phyloP scores from a whole-genome alignment of 1,140 invertebrate genomes.

The Anastrepha ludens region DNA sequence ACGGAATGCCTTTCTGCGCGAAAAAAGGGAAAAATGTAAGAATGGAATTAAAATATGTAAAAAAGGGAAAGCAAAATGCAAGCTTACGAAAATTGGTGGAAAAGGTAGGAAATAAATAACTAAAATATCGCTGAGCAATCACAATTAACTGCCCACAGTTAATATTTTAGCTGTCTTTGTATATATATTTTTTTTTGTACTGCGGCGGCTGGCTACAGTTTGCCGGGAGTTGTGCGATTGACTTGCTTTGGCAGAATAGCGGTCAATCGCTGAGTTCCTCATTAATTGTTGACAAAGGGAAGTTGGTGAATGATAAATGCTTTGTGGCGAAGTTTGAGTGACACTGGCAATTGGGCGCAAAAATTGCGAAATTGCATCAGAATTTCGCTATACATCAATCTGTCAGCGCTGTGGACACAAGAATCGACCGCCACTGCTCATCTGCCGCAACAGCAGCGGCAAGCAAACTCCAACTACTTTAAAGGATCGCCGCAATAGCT shows the following conservation, averaged over 20 bases:
- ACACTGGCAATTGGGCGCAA: not conserved
- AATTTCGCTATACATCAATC: slow-evolving; percentile 36
- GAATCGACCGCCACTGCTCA: not conserved
- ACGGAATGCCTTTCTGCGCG: not conserved
- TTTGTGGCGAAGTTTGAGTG: slow-evolving; percentile 15
- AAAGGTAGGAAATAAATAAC: slow-evolving; percentile 44
- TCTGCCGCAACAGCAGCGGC: not conserved
- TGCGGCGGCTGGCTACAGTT: not conserved
- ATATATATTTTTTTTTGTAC: not conserved
- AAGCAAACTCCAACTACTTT: not conserved
- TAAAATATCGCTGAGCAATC: slow-evolving; percentile 33
- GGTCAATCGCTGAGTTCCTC: not conserved
- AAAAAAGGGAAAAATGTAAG: slow-evolving; percentile 2
- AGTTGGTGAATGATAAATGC: not conserved
- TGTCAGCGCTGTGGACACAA: not conserved
- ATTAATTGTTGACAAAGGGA: slow-evolving; percentile 37
- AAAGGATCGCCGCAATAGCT: too few species aligned
- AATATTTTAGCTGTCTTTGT: slow-evolving; percentile 7
- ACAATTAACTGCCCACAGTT: slow-evolving; percentile 35
- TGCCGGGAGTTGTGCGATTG: not conserved
- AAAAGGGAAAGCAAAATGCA: slow-evolving; percentile 33
- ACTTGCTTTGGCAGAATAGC: not conserved
- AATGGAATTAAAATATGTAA: slow-evolving; percentile 5
- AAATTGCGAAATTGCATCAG: slow-evolving; percentile 25
- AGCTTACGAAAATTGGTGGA: not conserved